Evolutionary conservation across 2,797 vertebrate species (phyloP).

Genomic region (Eulemur albifrons): DNA sequence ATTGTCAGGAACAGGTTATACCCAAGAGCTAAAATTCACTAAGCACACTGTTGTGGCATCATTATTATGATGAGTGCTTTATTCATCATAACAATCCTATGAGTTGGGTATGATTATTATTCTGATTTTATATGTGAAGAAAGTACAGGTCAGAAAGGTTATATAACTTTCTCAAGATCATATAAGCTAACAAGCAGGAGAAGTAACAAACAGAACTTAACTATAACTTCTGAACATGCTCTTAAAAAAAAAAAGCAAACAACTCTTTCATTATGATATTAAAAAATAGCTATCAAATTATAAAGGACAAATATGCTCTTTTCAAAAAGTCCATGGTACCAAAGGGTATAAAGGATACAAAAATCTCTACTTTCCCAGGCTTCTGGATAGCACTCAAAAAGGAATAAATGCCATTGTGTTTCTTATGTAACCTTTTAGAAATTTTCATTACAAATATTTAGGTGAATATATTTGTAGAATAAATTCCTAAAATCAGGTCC

Average conservation of each 20-base stretch:
- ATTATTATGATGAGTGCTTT: not conserved
- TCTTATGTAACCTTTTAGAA: not conserved
- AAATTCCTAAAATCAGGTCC: not conserved
- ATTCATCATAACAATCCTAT: not conserved
- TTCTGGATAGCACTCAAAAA: not conserved
- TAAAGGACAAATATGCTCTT: not conserved
- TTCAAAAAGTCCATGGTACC: not conserved
- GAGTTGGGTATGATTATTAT: not conserved
- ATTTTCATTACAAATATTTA: constrained; percentile 1
- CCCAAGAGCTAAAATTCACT: not conserved
- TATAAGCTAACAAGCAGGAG: not conserved
- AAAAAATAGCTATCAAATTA: not conserved
- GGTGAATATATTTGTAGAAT: not conserved
- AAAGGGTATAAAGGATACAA: not conserved
- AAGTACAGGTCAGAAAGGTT: not conserved
- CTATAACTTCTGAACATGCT: not conserved
- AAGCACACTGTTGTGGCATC: not conserved
- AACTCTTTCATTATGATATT: not conserved
- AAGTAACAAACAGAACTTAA: not conserved
- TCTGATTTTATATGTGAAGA: not conserved
- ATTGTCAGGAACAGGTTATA: not conserved
- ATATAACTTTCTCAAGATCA: not conserved
- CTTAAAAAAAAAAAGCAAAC: not conserved
- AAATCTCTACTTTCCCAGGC: not conserved
- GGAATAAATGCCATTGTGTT: not conserved